Evolutionary conservation across 2,113 vertebrate genomes (phyloP).

Genomic region (Andinoacara biseriatus): DNA sequence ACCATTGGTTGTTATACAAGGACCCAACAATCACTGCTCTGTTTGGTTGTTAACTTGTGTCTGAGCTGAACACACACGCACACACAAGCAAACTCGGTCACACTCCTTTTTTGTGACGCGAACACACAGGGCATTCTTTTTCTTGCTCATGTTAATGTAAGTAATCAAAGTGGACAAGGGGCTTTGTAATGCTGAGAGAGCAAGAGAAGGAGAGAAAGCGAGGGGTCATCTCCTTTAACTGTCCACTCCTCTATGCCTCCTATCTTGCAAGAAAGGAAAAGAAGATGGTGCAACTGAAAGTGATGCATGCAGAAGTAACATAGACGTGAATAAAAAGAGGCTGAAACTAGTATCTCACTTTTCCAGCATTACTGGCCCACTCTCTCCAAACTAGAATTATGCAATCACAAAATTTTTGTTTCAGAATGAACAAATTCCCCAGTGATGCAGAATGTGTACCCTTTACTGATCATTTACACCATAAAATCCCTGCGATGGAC

Average conservation of each 20-base stretch:
- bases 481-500: constrained; percentile 39
- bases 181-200: constrained; percentile 72
- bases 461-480: constrained; percentile 31
- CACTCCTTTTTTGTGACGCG: constrained; percentile 21
- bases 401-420: constrained; percentile 24
- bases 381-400: constrained; percentile 26
- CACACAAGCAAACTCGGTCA: constrained; percentile 13
- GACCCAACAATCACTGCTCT: constrained; percentile 63
- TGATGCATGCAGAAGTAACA: constrained; percentile 14
- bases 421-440: constrained; percentile 41
- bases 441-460: background rate
- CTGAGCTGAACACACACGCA: constrained; percentile 23
- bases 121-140: constrained; percentile 62
- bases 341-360: constrained; percentile 27
- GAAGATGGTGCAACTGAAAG: constrained; percentile 34
- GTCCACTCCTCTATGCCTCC: constrained; percentile 67
- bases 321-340: constrained; percentile 30
- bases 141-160: constrained; percentile 78
- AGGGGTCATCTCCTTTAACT: constrained; percentile 69
- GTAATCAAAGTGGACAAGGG: constrained; percentile 79
- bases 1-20: constrained; percentile 68
- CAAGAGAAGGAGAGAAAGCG: constrained; percentile 22
- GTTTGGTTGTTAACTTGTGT: constrained; percentile 70
- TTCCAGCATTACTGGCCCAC: constrained; percentile 2
- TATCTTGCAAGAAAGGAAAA: constrained; percentile 49